A percentile compares a stretch with the other conserved stretches of the same genome.
Evolutionary conservation across 2,113 vertebrate genomes (phyloP).

Genomic region (Penelope pileata): DNA sequence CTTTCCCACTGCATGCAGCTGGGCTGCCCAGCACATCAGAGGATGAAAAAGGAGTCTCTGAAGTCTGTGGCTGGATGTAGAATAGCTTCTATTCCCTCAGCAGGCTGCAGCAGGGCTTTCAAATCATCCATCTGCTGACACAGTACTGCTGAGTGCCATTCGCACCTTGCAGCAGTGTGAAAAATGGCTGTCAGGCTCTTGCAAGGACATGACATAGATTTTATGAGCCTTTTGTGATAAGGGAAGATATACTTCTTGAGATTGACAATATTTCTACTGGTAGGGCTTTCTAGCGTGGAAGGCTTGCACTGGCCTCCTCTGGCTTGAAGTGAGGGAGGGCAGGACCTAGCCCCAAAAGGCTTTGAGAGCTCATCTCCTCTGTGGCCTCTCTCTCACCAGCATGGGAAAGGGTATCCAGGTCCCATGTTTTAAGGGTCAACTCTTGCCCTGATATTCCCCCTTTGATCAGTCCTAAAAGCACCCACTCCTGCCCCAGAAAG

Average conservation of each 20-base stretch:
- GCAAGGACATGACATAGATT: neutral
- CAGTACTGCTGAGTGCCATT: neutral
- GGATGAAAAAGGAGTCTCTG: neutral
- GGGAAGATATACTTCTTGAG: neutral
- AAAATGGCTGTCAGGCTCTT: neutral
- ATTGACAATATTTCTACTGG: neutral
- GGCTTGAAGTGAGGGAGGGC: neutral
- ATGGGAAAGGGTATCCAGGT: accelerated
- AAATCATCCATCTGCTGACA: neutral
- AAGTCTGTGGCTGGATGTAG: neutral
- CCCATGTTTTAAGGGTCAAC: neutral
- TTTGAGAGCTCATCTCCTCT: neutral
- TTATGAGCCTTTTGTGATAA: neutral
- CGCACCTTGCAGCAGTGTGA: accelerated
- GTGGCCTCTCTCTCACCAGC: neutral
- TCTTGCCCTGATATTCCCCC: accelerated
- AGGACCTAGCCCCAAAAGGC: accelerated
- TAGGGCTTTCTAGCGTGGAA: neutral
- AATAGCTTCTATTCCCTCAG: neutral
- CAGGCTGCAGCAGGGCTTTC: neutral
- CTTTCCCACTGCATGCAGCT: neutral
- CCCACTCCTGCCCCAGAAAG: neutral
- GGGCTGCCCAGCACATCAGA: neutral
- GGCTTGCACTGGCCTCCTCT: neutral
- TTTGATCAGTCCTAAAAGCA: neutral